Base-by-base conservation (phyloP, 2,888 invertebrate species). In the Aphodius granarius region DNA sequence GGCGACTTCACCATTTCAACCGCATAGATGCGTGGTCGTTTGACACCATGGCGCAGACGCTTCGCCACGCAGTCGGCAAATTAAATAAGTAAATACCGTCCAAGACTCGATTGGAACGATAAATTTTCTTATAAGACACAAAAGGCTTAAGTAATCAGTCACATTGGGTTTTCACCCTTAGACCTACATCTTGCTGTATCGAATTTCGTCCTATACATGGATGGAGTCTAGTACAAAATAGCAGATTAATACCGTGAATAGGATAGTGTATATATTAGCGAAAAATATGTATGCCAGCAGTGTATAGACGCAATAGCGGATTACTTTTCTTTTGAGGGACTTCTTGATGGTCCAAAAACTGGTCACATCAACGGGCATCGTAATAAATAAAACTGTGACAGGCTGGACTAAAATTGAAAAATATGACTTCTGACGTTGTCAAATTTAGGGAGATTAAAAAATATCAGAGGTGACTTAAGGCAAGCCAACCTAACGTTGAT, bases 31-130 rank as follows among this genome's bases (percentile, higher is more conserved):
- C 72, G 79, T 71, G 77, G 63, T 78, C 76, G 76, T 73, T 75
- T 73, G 70, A 73, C 43, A 43, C 13, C 43, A 43, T 43, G 76
- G 83, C 83, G 83, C 83, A 83, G 81, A 82, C 81, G 82, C 75
- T 79, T 81, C 80, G 81, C 43, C 43, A 43, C 43, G 43, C 43
- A 43, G 1, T 3, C 43, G 43, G 43, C 43, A 84, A 81, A 83
- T 84, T 83, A 83, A 85, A 84, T 83, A n/a, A 78, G 83, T 82
- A 84, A 85, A 85, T 83, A 85, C 81, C 80, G 82, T 81, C 73
- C 80, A 43, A 43, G 43, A 43, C 66, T 80, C 83, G 81, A 84
- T 84, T 83, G 83, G 82, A 71, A 78, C 83, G 74, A 84, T 85
- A 85, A 85, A 85, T 85, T 83, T 83, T 78, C 78, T 79, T 77